Percentiles rank a stretch among this genome's conserved stretches.
Conservation (phyloP, 2,113 vertebrate genomes). For the Cephalopholis sonnerati region DNA sequence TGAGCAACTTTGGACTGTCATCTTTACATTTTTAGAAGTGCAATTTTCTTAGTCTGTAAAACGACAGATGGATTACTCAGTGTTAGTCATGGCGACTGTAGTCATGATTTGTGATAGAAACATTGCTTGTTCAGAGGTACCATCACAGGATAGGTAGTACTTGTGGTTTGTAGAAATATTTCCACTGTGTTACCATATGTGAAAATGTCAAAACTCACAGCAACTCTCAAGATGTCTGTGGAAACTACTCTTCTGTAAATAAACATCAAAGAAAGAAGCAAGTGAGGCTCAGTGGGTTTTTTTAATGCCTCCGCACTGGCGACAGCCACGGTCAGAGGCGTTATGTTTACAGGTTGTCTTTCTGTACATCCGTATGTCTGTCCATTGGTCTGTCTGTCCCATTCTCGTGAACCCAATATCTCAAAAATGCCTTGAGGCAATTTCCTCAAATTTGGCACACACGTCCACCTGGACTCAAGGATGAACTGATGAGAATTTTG, state of each 20-base stretch:
- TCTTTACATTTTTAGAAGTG: slow-evolving; percentile 67
- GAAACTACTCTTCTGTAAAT: slow-evolving; percentile 82
- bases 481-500: too few relatives aligned
- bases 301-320: not conserved
- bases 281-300: slow-evolving; percentile 1
- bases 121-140: slow-evolving; percentile 54
- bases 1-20: slow-evolving; percentile 35
- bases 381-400: too few relatives aligned
- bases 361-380: too few relatives aligned
- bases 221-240: slow-evolving; percentile 65
- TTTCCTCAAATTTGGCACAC: too few relatives aligned
- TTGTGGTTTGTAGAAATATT: slow-evolving; percentile 70
- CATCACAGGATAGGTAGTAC: slow-evolving; percentile 51
- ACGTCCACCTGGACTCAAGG: too few relatives aligned
- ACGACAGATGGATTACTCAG: slow-evolving; percentile 40
- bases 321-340: too few relatives aligned
- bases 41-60: slow-evolving; percentile 64
- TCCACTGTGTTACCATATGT: slow-evolving; percentile 72
- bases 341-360: too few relatives aligned
- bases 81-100: slow-evolving; percentile 46
- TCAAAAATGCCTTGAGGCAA: too few relatives aligned
- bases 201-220: slow-evolving; percentile 71
- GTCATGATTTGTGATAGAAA: slow-evolving; percentile 49
- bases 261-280: slow-evolving; percentile 71
- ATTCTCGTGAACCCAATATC: too few relatives aligned